Percentiles rank a stretch among this genome's conserved stretches.
Evolutionary conservation across 2,888 invertebrate species (phyloP).

Genomic region (Tipula vernalis): DNA sequence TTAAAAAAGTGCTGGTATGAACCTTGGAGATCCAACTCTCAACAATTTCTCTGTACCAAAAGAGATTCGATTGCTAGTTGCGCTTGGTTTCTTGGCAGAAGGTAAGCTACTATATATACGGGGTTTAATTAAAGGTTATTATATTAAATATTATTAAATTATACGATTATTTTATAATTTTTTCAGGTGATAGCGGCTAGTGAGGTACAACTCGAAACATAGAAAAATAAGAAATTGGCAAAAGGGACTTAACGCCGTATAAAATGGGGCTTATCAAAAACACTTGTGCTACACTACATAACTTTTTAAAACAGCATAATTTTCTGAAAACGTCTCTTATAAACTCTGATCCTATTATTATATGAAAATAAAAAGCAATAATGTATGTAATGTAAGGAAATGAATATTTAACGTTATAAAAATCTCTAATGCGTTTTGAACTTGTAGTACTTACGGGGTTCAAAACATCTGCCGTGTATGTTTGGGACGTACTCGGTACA

Average conservation of each 20-base stretch:
- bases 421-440: not conserved
- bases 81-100: no score
- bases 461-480: not conserved
- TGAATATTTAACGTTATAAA: no score
- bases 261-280: not conserved
- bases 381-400: no score
- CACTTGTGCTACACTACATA: not conserved
- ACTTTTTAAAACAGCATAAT: not conserved
- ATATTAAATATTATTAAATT: no score
- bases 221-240: not conserved
- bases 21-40: no score
- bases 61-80: no score
- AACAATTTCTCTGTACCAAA: no score
- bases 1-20: no score
- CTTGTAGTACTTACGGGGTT: not conserved
- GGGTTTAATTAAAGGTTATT: no score
- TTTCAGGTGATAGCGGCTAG: no score
- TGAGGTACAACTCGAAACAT: not conserved
- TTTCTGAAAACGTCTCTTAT: not conserved
- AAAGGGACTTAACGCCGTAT: not conserved
- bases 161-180: no score
- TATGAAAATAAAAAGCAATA: not conserved
- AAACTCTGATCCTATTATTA: not conserved
- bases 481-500: not conserved
- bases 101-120: no score